These are phyloP conservation scores for Dendrocincla tyrannina DNA, from an alignment of 2,797 vertebrate species.

Conservation along the genomic window DNA sequence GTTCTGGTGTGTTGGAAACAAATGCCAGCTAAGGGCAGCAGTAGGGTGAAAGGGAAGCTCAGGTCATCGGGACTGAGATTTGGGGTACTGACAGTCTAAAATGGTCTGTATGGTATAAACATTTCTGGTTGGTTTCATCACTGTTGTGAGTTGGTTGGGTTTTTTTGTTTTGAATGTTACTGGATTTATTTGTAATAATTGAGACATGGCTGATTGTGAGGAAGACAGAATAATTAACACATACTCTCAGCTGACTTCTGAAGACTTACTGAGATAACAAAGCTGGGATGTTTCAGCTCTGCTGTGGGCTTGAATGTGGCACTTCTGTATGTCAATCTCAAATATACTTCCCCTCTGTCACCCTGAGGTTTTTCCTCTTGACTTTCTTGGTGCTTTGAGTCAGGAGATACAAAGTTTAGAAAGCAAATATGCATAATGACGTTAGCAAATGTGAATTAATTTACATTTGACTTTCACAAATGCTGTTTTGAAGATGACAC, in stretches of 20 bases:
- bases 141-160: not conserved
- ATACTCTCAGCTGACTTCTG: not conserved
- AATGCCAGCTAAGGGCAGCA: not conserved
- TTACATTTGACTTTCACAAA: not conserved
- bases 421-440: not conserved
- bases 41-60: not conserved
- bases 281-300: not conserved
- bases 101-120: not conserved
- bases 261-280: not conserved
- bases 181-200: not conserved
- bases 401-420: not conserved
- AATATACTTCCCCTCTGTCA: no score
- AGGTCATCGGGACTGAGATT: not conserved
- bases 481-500: not conserved
- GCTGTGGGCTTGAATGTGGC: not conserved
- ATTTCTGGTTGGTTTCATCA: not conserved
- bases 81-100: not conserved
- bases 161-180: not conserved
- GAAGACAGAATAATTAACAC: not conserved
- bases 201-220: not conserved
- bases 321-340: not conserved
- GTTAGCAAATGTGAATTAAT: not conserved
- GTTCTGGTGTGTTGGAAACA: not conserved
- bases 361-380: not conserved
- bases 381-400: not conserved